Conservation (phyloP, 2,797 vertebrate genomes). For the Mallotus villosus region DNA sequence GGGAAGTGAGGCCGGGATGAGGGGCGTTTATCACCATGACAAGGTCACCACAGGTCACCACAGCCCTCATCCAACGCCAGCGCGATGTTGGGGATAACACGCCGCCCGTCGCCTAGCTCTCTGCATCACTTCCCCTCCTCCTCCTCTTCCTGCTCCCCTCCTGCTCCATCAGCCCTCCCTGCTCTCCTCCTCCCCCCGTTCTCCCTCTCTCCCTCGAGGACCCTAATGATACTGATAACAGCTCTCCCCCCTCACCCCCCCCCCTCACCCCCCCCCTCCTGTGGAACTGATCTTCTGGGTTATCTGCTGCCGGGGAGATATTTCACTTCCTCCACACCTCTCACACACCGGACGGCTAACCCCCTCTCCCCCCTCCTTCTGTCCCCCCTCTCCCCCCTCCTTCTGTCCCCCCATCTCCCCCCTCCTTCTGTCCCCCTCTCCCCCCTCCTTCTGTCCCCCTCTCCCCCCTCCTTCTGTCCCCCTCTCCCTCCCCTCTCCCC, state of each 20-base stretch:
- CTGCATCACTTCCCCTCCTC: neutral
- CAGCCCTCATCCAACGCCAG: constrained; percentile 12
- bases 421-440: too few species aligned
- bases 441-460: neutral
- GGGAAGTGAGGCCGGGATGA: too few species aligned
- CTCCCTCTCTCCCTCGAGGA: too few species aligned
- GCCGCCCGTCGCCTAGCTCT: neutral
- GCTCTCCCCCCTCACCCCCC: neutral
- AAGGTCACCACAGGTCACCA: constrained; percentile 16
- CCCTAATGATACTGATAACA: neutral
- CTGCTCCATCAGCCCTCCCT: neutral
- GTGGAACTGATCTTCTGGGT: too few species aligned
- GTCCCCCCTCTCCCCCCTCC: neutral
- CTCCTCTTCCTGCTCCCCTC: neutral
- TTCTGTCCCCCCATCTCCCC: neutral
- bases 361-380: neutral
- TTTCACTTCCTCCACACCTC: too few species aligned
- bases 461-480: neutral
- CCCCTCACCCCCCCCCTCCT: neutral
- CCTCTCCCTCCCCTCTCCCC: neutral
- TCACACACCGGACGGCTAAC: too few species aligned
- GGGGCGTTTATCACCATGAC: constrained; percentile 41
- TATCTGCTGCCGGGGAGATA: too few species aligned
- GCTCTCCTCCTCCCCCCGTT: too few species aligned
- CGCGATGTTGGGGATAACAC: constrained; percentile 44